Evolutionary conservation across 2,888 invertebrate genomes (phyloP).

Genomic region (Brachypterus glaber): DNA sequence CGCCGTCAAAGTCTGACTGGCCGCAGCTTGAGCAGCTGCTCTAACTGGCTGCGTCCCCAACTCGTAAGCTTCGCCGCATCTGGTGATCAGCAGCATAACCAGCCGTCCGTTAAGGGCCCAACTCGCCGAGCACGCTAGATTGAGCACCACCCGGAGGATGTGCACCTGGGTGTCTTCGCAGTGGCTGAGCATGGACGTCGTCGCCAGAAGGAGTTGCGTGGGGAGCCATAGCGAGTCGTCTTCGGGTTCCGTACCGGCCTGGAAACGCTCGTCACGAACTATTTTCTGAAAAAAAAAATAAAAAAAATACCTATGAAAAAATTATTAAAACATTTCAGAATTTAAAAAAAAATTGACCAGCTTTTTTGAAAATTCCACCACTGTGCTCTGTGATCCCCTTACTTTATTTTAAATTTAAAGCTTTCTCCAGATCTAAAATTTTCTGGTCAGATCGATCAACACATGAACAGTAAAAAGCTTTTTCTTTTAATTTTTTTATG

Average conservation of each 20-base stretch:
- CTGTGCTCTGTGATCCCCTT: no score
- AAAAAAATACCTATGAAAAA: no score
- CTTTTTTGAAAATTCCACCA: no score
- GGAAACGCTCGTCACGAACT: constrained; percentile 83
- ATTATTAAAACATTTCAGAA: no score
- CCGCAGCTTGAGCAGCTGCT: constrained; percentile 82
- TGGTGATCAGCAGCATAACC: constrained; percentile 75
- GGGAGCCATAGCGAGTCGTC: constrained; percentile 90
- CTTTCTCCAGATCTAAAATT: no score
- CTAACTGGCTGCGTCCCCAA: constrained; percentile 69
- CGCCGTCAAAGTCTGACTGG: constrained; percentile 78
- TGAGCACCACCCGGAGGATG: constrained; percentile 65
- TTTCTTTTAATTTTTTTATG: no score
- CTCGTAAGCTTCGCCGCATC: constrained; percentile 76
- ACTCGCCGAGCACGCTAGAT: constrained; percentile 78
- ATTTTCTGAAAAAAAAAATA: constrained; percentile 55
- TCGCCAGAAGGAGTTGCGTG: constrained; percentile 78
- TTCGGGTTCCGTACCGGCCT: constrained; percentile 81
- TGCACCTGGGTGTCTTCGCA: constrained; percentile 78
- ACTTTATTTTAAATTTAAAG: no score
- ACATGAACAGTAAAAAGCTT: no score
- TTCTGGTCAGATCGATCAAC: no score
- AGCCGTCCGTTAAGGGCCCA: constrained; percentile 85
- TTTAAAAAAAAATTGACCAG: no score
- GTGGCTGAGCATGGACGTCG: constrained; percentile 68